phyloP scores from a whole-genome alignment of 2,797 vertebrate species.

The Alcedo atthis region DNA sequence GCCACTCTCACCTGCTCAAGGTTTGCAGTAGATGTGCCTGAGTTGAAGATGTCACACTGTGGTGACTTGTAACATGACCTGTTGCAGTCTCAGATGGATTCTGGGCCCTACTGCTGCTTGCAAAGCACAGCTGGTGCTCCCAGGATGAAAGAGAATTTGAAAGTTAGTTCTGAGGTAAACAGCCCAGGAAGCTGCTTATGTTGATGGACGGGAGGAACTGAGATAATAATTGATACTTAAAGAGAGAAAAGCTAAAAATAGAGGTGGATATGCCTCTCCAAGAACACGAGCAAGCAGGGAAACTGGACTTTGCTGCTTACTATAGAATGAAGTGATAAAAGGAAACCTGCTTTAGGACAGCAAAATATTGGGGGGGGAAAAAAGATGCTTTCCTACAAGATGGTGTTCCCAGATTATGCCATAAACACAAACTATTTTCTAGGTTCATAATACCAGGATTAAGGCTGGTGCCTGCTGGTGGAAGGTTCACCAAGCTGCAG shows the following conservation, averaged over 20 bases:
- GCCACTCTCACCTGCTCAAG: fast-evolving
- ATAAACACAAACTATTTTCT: not conserved
- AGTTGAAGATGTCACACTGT: fast-evolving
- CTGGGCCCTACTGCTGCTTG: fast-evolving
- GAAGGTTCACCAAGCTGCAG: not conserved
- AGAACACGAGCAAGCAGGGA: not conserved
- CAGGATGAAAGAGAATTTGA: not conserved
- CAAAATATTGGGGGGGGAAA: not conserved
- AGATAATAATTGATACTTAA: not conserved
- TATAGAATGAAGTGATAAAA: not conserved
- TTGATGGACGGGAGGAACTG: not conserved
- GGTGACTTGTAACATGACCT: fast-evolving
- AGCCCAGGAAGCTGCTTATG: fast-evolving
- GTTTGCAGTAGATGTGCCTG: fast-evolving
- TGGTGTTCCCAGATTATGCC: not conserved
- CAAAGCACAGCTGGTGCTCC: not conserved
- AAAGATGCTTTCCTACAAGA: not conserved
- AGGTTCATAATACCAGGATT: fast-evolving
- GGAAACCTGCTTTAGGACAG: not conserved
- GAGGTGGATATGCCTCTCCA: not conserved
- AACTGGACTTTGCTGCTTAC: not conserved
- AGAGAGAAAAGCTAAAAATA: not conserved
- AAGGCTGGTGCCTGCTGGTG: not conserved
- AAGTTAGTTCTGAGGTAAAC: not conserved
- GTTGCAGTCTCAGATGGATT: fast-evolving